phyloP scores from a whole-genome alignment of 2,888 invertebrate genomes.

The Trachelus iudaicus region DNA sequence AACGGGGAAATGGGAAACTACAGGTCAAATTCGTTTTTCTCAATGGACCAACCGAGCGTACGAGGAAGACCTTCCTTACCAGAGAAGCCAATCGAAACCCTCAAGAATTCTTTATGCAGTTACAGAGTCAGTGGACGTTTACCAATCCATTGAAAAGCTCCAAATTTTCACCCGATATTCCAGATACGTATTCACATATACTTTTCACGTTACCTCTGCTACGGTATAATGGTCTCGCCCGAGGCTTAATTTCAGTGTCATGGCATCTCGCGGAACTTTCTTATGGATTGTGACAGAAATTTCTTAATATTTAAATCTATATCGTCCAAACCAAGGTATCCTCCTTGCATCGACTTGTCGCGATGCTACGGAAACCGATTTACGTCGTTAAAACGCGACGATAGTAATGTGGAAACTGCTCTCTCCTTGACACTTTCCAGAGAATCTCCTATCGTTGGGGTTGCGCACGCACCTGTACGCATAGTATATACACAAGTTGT shows the following conservation, averaged over 20 bases:
- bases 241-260: background rate
- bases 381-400: background rate
- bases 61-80: background rate
- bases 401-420: background rate
- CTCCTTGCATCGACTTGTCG: background rate
- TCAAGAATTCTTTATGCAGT: background rate
- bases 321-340: background rate
- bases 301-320: background rate
- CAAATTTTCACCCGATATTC: background rate
- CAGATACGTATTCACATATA: background rate
- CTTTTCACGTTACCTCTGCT: background rate
- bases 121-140: background rate
- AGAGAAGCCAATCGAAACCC: background rate
- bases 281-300: background rate
- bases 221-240: background rate
- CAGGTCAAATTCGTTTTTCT: slow-evolving; percentile 28
- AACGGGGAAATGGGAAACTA: slow-evolving; percentile 11
- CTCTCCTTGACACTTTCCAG: background rate
- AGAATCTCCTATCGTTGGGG: background rate
- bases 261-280: background rate
- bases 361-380: background rate
- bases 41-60: slow-evolving; percentile 30
- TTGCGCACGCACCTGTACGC: background rate
- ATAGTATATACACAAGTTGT: background rate
- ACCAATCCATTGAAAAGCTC: background rate